These are phyloP conservation scores for Catharus minimus DNA, from an alignment of 2,113 vertebrate genomes.

Conservation along the genomic window DNA sequence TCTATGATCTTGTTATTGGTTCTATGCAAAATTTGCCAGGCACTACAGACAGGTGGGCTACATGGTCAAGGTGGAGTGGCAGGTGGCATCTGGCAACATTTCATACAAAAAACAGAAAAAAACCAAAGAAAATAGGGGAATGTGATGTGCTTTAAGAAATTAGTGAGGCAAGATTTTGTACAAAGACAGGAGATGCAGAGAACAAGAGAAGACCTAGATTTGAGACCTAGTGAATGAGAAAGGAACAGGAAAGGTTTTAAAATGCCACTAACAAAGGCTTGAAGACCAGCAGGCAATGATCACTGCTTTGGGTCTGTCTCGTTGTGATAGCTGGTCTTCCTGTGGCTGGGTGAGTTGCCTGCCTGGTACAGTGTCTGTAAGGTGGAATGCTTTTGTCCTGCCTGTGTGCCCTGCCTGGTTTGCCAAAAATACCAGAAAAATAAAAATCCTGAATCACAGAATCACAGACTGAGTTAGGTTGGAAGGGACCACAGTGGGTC, in stretches of 20 bases:
- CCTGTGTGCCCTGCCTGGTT: neutral
- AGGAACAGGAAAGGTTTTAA: neutral
- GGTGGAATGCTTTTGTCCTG: neutral
- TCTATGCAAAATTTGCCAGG: neutral
- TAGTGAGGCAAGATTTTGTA: neutral
- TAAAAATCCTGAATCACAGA: fast-evolving
- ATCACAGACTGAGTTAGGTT: neutral
- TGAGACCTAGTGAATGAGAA: neutral
- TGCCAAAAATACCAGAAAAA: neutral
- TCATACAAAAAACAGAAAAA: too few relatives aligned
- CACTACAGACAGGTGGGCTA: neutral
- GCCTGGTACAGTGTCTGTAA: neutral
- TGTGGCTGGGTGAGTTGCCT: neutral
- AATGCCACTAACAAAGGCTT: neutral
- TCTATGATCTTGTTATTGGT: neutral
- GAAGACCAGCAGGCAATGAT: neutral
- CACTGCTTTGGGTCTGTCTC: neutral
- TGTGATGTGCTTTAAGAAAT: neutral
- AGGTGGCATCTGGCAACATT: neutral
- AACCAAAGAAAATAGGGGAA: neutral
- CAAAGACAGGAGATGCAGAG: neutral
- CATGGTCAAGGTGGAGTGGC: neutral
- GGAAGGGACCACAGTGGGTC: neutral
- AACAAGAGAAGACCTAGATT: neutral
- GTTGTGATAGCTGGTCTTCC: neutral